phyloP scores from a whole-genome alignment of 2,797 vertebrate species.

The Carapus acus region DNA sequence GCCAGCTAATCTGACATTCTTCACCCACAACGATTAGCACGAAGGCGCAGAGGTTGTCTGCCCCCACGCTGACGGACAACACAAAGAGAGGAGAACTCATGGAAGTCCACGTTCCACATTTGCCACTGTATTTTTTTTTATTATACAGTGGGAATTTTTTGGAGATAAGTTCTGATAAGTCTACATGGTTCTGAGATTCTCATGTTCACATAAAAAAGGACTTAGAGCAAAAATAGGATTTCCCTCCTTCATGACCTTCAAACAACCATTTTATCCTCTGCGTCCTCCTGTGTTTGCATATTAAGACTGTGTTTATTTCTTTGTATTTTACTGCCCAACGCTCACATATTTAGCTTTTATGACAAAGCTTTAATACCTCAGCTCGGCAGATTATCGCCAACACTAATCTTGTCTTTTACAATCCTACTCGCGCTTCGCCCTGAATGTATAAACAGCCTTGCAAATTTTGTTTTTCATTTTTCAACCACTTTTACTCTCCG shows the following conservation, averaged over 20 bases:
- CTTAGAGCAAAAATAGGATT: no score
- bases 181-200: no score
- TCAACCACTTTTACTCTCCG: constrained; percentile 19
- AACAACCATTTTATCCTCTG: constrained; percentile 2
- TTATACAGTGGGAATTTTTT: no score
- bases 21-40: constrained; percentile 42
- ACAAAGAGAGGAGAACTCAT: constrained; percentile 10
- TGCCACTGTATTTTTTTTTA: no score
- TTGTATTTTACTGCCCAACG: no score
- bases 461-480: constrained; percentile 25
- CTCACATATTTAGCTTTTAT: constrained; percentile 20
- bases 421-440: constrained; percentile 5
- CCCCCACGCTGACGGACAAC: constrained; percentile 14
- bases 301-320: constrained; percentile 1
- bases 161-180: no score
- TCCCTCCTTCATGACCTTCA: no score
- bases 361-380: constrained; percentile 12
- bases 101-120: no score
- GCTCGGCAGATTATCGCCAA: constrained; percentile 8
- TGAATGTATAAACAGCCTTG: constrained; percentile 22
- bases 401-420: constrained; percentile 27
- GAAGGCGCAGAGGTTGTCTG: constrained; percentile 37
- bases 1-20: constrained; percentile 30
- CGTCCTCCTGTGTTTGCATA: constrained; percentile 21
- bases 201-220: no score